phyloP scores from a whole-genome alignment of 2,797 vertebrate genomes.

The Prunella strophiata region DNA sequence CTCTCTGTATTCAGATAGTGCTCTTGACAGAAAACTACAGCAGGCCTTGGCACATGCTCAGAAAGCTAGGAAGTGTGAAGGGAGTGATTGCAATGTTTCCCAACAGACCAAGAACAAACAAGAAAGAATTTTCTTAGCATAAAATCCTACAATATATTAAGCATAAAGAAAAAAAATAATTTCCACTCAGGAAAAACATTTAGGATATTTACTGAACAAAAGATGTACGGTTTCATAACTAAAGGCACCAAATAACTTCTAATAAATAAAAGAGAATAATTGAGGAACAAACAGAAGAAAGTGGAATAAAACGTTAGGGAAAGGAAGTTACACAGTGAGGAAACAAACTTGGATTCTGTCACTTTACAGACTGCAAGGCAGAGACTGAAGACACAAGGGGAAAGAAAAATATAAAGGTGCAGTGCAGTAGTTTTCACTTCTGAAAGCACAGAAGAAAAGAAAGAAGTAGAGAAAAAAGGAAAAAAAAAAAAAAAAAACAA shows the following conservation, averaged over 20 bases:
- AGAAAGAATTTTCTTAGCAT: background rate
- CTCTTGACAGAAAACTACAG: constrained; percentile 24
- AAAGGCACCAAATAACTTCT: background rate
- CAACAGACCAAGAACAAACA: background rate
- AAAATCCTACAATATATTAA: background rate
- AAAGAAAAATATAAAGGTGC: background rate
- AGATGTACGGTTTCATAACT: background rate
- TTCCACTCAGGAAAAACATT: background rate
- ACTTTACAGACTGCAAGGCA: background rate
- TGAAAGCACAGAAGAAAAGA: background rate
- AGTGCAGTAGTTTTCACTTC: background rate
- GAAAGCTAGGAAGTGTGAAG: background rate
- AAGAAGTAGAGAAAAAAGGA: background rate
- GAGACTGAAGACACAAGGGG: background rate
- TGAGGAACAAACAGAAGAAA: background rate
- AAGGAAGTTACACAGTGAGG: background rate
- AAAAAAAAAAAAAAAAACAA: background rate
- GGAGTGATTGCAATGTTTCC: background rate
- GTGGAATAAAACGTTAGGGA: background rate
- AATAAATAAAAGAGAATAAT: background rate
- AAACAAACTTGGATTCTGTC: background rate
- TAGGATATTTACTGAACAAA: background rate
- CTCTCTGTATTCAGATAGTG: background rate
- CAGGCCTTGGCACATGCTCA: background rate
- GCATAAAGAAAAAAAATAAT: background rate